Conservation (phyloP, 2,797 vertebrate species). For the Acanthis flammea region DNA sequence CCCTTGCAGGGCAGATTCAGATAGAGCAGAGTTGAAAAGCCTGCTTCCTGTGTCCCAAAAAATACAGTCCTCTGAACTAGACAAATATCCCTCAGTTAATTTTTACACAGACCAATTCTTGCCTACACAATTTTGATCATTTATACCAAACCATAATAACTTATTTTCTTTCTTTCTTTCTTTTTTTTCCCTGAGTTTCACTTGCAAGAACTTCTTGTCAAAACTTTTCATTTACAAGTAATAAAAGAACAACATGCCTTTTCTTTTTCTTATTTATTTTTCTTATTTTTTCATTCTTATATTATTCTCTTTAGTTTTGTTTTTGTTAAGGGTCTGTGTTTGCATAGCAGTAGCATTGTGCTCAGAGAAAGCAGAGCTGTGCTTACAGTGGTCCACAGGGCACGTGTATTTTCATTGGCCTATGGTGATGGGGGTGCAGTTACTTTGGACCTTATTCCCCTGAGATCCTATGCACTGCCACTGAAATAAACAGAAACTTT, state of each 20-base stretch:
- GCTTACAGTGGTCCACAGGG: not conserved
- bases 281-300: not conserved
- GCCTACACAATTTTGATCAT: not conserved
- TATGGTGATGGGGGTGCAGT: not conserved
- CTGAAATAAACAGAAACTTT: conserved; percentile 4
- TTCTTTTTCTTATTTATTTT: not conserved
- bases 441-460: not conserved
- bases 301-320: not conserved
- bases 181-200: rapidly evolving
- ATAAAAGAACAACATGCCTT: not conserved
- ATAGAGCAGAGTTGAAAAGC: not conserved
- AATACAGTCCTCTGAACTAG: not conserved
- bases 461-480: not conserved
- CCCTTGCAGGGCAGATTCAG: not conserved
- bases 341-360: not conserved
- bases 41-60: not conserved
- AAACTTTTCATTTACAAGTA: not conserved
- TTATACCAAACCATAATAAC: not conserved
- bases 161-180: not conserved
- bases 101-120: not conserved
- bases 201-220: not conserved
- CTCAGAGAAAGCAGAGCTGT: not conserved
- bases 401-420: not conserved
- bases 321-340: not conserved
- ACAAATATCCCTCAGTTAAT: not conserved